These are phyloP conservation scores for Dysidea cf. avara DNA, from an alignment of 37 sponge, comb jelly and placozoan species.

Conservation along the genomic window DNA sequence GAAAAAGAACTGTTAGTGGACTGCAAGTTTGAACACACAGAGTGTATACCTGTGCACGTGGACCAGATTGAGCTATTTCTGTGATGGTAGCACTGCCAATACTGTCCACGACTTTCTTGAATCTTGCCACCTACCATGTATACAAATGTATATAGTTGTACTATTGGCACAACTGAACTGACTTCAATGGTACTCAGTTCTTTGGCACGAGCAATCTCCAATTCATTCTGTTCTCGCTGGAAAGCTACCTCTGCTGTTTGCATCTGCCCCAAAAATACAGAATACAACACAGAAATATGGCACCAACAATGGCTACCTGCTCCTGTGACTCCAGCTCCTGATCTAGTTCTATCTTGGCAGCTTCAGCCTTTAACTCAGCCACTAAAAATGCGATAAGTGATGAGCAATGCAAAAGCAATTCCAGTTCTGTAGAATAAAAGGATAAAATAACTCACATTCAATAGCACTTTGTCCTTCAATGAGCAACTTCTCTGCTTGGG, in stretches of 20 bases:
- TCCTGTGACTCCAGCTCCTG: constrained; percentile 70
- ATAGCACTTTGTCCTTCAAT: constrained; percentile 93
- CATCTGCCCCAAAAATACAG: constrained; percentile 4
- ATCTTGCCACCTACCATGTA: constrained; percentile 49
- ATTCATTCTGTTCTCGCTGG: constrained; percentile 70
- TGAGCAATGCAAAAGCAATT: no score
- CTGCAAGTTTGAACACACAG: background rate
- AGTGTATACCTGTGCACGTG: constrained; percentile 57
- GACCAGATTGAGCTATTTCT: constrained; percentile 69
- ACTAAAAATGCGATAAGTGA: constrained; percentile 22
- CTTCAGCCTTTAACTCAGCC: constrained; percentile 82
- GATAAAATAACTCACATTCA: constrained; percentile 48
- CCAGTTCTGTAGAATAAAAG: no score
- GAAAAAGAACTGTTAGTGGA: background rate
- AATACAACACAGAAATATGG: background rate
- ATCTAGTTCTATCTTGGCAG: constrained; percentile 68
- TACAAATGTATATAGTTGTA: background rate
- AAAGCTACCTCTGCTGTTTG: constrained; percentile 72
- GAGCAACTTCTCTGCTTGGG: constrained; percentile 82
- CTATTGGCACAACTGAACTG: background rate
- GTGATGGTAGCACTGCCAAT: constrained; percentile 56
- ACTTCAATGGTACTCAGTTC: constrained; percentile 80
- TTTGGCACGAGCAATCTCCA: constrained; percentile 69
- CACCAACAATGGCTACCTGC: constrained; percentile 8
- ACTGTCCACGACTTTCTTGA: constrained; percentile 40